These are phyloP conservation scores for Pollenia angustigena DNA, from an alignment of 2,888 invertebrate genomes.

Conservation along the genomic window DNA sequence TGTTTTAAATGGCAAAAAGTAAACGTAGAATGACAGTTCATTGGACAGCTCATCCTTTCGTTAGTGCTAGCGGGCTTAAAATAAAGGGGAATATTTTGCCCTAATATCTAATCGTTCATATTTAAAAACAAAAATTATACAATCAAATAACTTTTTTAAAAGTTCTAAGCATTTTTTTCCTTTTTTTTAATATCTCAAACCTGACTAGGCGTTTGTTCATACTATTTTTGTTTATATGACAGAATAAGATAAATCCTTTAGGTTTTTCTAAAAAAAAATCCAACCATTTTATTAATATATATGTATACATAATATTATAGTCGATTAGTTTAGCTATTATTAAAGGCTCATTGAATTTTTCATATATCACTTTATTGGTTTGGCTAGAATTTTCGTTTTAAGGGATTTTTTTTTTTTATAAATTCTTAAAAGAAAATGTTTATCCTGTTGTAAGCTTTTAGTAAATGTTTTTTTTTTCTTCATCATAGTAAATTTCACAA, in stretches of 20 bases:
- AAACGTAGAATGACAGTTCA: too few species aligned
- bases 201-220: conserved; percentile 6
- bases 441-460: conserved; percentile 8
- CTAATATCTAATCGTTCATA: too few species aligned
- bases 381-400: too few species aligned
- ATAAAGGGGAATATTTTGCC: too few species aligned
- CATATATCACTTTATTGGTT: neutral
- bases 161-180: too few species aligned
- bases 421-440: conserved; percentile 22
- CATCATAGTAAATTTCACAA: conserved; percentile 21
- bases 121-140: too few species aligned
- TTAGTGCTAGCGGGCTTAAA: too few species aligned
- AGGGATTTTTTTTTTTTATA: neutral
- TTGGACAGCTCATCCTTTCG: too few species aligned
- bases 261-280: too few species aligned
- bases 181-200: neutral
- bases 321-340: conserved; percentile 2
- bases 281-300: conserved; percentile 6
- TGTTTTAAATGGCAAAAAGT: too few species aligned
- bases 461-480: conserved; percentile 1
- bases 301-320: neutral
- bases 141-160: too few species aligned
- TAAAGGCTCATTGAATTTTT: conserved; percentile 24
- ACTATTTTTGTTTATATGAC: neutral
- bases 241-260: too few species aligned